Conservation (phyloP, 2,888 invertebrate species). For the Heliconius sara region DNA sequence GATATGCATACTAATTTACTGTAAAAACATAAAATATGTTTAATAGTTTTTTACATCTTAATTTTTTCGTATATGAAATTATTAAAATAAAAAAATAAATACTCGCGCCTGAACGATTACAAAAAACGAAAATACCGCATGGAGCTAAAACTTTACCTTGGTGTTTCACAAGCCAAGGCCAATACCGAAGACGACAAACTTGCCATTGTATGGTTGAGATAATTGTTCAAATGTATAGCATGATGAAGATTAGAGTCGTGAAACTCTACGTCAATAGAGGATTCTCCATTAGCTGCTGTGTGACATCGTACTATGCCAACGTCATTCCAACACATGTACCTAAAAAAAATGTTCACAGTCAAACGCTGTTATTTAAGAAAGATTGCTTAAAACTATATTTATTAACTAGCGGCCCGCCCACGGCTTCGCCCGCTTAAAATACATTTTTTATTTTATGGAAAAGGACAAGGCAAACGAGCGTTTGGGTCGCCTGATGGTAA, state of each 20-base stretch:
- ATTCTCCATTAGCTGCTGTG: slow-evolving; percentile 87
- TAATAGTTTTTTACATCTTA: not conserved
- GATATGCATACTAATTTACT: slow-evolving; percentile 91
- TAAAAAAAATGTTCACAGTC: slow-evolving; percentile 50
- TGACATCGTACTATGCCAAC: slow-evolving; percentile 95
- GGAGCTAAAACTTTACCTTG: slow-evolving; percentile 77
- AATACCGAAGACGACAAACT: slow-evolving; percentile 92
- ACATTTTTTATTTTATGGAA: no score
- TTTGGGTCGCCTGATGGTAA: no score
- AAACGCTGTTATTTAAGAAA: no score
- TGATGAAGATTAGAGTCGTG: slow-evolving; percentile 96
- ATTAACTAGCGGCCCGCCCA: no score
- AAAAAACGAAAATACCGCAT: no score
- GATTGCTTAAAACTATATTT: no score
- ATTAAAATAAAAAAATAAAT: not conserved
- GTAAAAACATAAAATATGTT: slow-evolving; percentile 39
- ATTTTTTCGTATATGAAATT: not conserved
- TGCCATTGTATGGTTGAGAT: slow-evolving; percentile 93
- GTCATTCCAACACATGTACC: slow-evolving; percentile 94
- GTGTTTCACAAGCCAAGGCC: slow-evolving; percentile 89
- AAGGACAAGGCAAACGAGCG: no score
- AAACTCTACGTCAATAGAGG: slow-evolving; percentile 96
- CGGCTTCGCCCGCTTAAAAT: no score
- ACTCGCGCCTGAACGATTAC: no score
- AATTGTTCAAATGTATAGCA: slow-evolving; percentile 94